These are phyloP conservation scores for Chromoteleia sp. DNA, from an alignment of 2,888 invertebrate species.

Conservation along the genomic window DNA sequence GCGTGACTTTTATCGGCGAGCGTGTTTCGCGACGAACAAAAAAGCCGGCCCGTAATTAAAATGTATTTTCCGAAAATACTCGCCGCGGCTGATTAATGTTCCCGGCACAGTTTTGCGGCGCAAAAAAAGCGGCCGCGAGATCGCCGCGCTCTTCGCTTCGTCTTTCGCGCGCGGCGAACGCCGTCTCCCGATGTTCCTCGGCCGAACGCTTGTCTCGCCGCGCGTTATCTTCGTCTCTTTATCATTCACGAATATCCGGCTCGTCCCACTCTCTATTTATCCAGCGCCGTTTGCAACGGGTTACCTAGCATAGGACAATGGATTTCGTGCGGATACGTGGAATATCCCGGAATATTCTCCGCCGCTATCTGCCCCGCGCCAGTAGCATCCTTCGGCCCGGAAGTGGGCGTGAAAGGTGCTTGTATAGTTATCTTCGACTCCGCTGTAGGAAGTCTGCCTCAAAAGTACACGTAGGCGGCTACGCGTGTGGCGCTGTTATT, in stretches of 20 bases:
- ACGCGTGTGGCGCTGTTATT: conserved; percentile 65
- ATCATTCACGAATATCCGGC: conserved; percentile 74
- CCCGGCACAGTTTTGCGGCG: conserved; percentile 29
- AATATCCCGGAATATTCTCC: conserved; percentile 68
- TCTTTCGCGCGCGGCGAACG: no score
- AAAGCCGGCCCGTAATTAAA: conserved; percentile 48
- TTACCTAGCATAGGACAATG: conserved; percentile 72
- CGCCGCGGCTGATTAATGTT: conserved; percentile 17
- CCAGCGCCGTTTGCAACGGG: conserved; percentile 68
- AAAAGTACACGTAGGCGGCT: conserved; percentile 68
- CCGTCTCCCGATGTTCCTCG: conserved; percentile 15
- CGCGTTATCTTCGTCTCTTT: conserved; percentile 72
- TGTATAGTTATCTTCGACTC: conserved; percentile 75
- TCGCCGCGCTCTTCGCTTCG: no score
- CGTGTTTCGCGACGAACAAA: conserved; percentile 45
- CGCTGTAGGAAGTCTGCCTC: conserved; percentile 66
- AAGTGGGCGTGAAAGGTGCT: conserved; percentile 79
- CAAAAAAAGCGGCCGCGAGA: no score
- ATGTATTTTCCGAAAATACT: conserved; percentile 49
- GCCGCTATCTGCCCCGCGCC: conserved; percentile 73
- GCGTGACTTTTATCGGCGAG: conserved; percentile 65
- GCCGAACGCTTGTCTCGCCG: conserved; percentile 46
- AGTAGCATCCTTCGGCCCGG: conserved; percentile 76
- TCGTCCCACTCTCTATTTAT: conserved; percentile 71
- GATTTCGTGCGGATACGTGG: conserved; percentile 70